Conservation (phyloP, 1,140 invertebrate genomes). For the Aphelinus certus region DNA sequence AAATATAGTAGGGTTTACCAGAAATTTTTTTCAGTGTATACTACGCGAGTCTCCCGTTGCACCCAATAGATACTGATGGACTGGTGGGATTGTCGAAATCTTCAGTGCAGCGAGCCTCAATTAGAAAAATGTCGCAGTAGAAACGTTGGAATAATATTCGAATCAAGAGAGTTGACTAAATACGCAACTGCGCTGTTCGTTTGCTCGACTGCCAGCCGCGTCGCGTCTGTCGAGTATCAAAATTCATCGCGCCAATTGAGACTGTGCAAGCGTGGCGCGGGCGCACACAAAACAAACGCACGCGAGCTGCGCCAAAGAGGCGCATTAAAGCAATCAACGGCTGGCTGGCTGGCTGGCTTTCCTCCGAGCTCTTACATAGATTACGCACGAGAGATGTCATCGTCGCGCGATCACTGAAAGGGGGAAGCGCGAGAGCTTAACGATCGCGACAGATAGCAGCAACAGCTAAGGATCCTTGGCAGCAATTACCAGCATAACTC, state of each 20-base stretch:
- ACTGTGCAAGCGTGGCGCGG: background rate
- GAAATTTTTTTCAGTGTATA: too few species aligned
- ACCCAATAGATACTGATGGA: too few species aligned
- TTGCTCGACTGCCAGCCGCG: too few species aligned
- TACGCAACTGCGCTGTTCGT: too few species aligned
- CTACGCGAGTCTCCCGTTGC: too few species aligned
- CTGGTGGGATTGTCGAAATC: too few species aligned
- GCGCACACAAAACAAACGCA: background rate
- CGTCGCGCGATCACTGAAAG: background rate
- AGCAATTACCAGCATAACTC: constrained; percentile 36
- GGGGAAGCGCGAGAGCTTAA: constrained; percentile 23
- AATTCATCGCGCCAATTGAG: constrained; percentile 30
- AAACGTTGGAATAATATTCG: too few species aligned
- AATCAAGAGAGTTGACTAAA: too few species aligned
- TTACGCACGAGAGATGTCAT: constrained; percentile 25
- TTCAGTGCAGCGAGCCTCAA: too few species aligned
- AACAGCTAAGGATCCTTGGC: constrained; percentile 45
- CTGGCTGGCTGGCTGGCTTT: background rate
- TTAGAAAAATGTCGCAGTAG: too few species aligned
- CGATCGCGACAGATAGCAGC: constrained; percentile 4
- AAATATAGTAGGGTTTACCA: too few species aligned
- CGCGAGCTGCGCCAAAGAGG: background rate
- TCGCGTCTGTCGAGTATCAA: background rate
- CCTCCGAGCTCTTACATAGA: constrained; percentile 15
- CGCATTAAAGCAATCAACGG: constrained; percentile 25